Conservation (phyloP, 2,113 vertebrate genomes). For the Eurystomus gularis region DNA sequence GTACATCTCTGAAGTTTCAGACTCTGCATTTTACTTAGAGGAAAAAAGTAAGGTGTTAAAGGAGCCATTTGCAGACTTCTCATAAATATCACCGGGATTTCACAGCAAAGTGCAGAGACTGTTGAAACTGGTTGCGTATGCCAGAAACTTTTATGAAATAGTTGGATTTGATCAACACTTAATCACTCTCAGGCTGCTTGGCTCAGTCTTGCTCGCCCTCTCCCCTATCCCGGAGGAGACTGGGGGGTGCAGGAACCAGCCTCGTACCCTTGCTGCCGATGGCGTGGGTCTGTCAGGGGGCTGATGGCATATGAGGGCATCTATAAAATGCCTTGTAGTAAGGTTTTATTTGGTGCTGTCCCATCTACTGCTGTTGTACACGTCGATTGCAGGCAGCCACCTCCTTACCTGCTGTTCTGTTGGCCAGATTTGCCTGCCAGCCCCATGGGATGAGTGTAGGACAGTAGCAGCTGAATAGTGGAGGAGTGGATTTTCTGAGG, state of each 20-base stretch:
- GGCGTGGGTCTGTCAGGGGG: accelerated
- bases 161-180: conserved; percentile 9
- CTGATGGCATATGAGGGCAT: neutral
- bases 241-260: neutral
- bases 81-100: neutral
- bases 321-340: neutral
- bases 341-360: neutral
- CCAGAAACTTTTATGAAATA: neutral
- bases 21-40: neutral
- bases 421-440: neutral
- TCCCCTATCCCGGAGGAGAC: neutral
- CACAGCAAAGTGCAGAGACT: neutral
- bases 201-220: accelerated
- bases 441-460: accelerated
- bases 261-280: accelerated
- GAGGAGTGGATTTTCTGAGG: neutral
- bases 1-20: neutral
- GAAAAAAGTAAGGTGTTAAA: neutral
- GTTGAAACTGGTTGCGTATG: neutral
- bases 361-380: accelerated
- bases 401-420: neutral
- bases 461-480: neutral
- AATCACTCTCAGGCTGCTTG: neutral
- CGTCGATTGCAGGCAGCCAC: neutral
- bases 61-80: neutral